Conservation (phyloP, 2,888 invertebrate species). For the Rhabditophanes sp. region DNA sequence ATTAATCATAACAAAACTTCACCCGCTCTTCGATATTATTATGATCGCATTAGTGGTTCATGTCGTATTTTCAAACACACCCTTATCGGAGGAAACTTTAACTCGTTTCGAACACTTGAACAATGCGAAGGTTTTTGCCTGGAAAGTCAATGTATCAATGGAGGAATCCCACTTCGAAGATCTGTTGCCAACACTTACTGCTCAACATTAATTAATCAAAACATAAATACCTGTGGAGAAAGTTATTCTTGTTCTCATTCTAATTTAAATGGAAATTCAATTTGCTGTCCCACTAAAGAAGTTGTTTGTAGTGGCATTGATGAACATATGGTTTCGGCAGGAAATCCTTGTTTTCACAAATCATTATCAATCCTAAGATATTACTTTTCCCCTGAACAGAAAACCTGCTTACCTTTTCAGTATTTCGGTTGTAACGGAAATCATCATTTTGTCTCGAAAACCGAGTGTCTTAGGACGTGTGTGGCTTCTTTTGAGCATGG, state of each 20-base stretch:
- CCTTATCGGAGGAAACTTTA: constrained; percentile 41
- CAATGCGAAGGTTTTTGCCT: constrained; percentile 44
- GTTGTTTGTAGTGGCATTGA: constrained; percentile 11
- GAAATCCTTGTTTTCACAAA: constrained; percentile 37
- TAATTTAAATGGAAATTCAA: background rate
- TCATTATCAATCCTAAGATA: constrained; percentile 33
- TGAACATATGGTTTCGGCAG: constrained; percentile 27
- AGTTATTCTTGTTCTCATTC: no score
- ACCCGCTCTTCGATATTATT: constrained; percentile 18
- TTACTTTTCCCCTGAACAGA: constrained; percentile 28
- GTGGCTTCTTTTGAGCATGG: constrained; percentile 2
- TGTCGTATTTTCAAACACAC: constrained; percentile 20
- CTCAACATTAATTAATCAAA: constrained; percentile 4
- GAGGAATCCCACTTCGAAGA: background rate
- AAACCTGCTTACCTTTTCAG: constrained; percentile 40
- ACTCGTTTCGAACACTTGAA: constrained; percentile 39
- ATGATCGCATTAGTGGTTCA: constrained; percentile 20
- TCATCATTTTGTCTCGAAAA: background rate
- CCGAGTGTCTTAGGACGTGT: constrained; percentile 2
- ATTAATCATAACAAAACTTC: constrained; percentile 1
- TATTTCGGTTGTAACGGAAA: constrained; percentile 21
- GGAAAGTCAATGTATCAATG: constrained; percentile 34
- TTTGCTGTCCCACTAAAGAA: background rate
- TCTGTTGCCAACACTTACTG: background rate
- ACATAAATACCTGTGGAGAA: constrained; percentile 1